Evolutionary conservation across 2,797 vertebrate species (phyloP).

Genomic region (Scyliorhinus canicula): DNA sequence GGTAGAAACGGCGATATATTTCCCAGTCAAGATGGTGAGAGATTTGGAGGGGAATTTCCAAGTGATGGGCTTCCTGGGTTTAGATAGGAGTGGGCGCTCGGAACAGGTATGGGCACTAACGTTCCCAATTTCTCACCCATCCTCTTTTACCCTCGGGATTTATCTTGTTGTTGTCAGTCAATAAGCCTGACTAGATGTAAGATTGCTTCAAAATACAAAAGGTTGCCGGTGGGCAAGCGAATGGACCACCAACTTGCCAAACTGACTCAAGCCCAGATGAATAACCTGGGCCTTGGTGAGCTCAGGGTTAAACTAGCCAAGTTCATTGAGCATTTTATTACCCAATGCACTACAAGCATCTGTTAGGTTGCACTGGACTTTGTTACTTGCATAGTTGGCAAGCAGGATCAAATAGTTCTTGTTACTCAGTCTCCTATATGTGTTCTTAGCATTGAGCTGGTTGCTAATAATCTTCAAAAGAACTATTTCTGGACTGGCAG

Average conservation of each 20-base stretch:
- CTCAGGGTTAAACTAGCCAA: background rate
- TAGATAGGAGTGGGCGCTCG: no score
- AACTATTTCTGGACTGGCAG: slow-evolving; percentile 13
- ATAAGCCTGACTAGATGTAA: background rate
- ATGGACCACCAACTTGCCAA: no score
- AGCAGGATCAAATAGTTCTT: background rate
- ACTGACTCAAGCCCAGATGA: background rate
- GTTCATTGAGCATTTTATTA: background rate
- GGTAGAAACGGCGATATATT: no score
- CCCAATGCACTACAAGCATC: background rate
- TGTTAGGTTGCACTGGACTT: slow-evolving; percentile 12
- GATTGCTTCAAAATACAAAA: background rate
- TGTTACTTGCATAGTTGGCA: slow-evolving; percentile 11
- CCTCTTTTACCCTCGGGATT: background rate
- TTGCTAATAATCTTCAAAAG: slow-evolving; percentile 27
- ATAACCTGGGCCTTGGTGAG: background rate
- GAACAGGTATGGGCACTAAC: background rate
- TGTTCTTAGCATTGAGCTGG: background rate
- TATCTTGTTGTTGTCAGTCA: background rate
- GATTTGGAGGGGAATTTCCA: no score
- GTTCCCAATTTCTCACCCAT: background rate
- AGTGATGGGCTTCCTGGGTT: no score
- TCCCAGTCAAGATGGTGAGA: no score
- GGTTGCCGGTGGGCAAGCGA: background rate
- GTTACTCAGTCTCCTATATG: background rate